Conservation (phyloP, 2,113 vertebrate genomes). For the Paralichthys olivaceus region DNA sequence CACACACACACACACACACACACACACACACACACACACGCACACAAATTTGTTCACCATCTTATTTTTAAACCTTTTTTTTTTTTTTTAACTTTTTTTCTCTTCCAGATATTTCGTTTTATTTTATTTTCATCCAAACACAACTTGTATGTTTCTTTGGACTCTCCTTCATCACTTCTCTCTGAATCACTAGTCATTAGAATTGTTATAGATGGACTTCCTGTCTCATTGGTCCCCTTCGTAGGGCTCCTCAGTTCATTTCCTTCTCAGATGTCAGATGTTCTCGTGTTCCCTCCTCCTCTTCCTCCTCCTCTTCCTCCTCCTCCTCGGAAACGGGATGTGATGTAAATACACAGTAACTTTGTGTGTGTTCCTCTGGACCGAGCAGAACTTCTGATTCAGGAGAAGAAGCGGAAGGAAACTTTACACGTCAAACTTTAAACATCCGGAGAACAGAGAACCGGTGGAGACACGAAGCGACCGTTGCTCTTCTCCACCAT, state of each 20-base stretch:
- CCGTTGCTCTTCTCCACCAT: not conserved
- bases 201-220: not conserved
- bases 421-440: too few relatives aligned
- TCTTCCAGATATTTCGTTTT: too few relatives aligned
- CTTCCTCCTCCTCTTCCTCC: constrained; percentile 49
- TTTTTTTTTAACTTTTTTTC: too few relatives aligned
- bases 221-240: not conserved
- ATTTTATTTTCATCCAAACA: too few relatives aligned
- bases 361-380: constrained; percentile 3
- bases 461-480: not conserved
- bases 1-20: constrained; percentile 1
- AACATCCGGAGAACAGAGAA: too few relatives aligned
- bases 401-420: not conserved
- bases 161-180: too few relatives aligned
- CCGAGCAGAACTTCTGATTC: constrained; percentile 10
- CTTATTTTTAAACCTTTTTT: too few relatives aligned
- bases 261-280: constrained; percentile 58
- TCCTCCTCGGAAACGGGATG: constrained; percentile 81
- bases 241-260: not conserved
- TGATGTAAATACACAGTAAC: constrained; percentile 79
- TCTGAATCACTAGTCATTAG: too few relatives aligned
- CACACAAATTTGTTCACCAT: not conserved
- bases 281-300: constrained; percentile 47
- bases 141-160: too few relatives aligned
- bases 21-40: not conserved